A percentile compares a stretch with the other conserved stretches of the same genome.
These are phyloP conservation scores for Xestia xanthographa DNA, from an alignment of 2,888 invertebrate genomes.

Conservation along the genomic window DNA sequence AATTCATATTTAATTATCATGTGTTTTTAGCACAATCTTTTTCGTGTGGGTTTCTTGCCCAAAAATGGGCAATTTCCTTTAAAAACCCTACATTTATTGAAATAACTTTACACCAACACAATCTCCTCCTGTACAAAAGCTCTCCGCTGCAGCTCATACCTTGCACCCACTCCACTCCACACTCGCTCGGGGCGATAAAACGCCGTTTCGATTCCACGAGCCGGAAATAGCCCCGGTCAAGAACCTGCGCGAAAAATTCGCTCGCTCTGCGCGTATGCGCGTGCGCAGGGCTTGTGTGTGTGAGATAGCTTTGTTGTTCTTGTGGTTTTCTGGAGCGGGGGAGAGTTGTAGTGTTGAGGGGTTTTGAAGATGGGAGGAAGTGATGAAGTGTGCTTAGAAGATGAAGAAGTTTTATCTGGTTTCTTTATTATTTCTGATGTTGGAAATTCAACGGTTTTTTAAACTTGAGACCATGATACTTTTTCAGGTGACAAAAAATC, in stretches of 20 bases:
- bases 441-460: background rate
- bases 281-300: slow-evolving; percentile 31
- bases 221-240: slow-evolving; percentile 86
- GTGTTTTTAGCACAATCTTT: too few species aligned
- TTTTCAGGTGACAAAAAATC: background rate
- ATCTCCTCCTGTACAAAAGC: background rate
- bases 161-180: slow-evolving; percentile 35
- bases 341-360: background rate
- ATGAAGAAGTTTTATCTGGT: background rate
- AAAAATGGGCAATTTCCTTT: too few species aligned
- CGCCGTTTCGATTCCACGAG: slow-evolving; percentile 79
- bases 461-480: background rate
- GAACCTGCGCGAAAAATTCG: slow-evolving; percentile 80
- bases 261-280: slow-evolving; percentile 60
- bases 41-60: too few species aligned
- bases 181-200: slow-evolving; percentile 76
- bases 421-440: background rate
- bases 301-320: slow-evolving; percentile 41
- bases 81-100: too few species aligned
- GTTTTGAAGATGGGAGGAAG: background rate
- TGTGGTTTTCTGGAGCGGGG: background rate
- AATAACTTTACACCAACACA: background rate
- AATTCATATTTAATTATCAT: too few species aligned
- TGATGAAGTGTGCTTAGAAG: background rate
- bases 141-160: slow-evolving; percentile 16